Base-by-base conservation (phyloP, 2,888 invertebrate species). In the Malthinus flaveolus region DNA sequence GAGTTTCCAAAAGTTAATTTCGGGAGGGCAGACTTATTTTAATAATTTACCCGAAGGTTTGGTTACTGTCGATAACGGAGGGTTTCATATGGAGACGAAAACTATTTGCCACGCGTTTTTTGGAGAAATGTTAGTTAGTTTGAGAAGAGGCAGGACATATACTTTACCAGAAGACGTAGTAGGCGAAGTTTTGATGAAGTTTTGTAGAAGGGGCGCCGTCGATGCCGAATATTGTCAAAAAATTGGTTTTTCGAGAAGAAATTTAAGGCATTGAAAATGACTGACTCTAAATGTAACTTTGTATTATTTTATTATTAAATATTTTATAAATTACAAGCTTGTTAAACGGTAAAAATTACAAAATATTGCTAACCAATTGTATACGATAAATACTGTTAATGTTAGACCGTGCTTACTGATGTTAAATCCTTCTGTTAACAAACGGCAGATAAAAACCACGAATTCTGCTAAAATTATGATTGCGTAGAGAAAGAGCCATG, bases 101-200 rank as follows among this genome's bases (percentile, higher is more conserved):
- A 76, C 75, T 3, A 73, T 75, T 0, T 80, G 80, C 49, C 79
- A 80, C 65, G 78, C 77, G 4, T 79, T 78, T 64, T 76, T 80
- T 56, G 78, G 77, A 0, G 76, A 79, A 62, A 63, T 79, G 7
- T 61, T 79, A 59, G 63, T 68, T 46, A 69, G 73, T 12, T 60
- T 77, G 44, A 69, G 66, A 39, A 65, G 66, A 32, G 65, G 71
- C 2, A 53, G 49, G 9, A 50, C 62, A 32, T 64, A 66, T 5
- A 71, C 69, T 5, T 65, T 66, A 31, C 33, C 70, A 10, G 63
- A 65, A 7, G 55, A 71, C 13, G 66, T 79, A 7, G 66, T 70
- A 35, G 66, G 64, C 32, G 63, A 68, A 35, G 68, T 73, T 0
- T 63, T 77, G 47, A 71, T 66, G 51, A 58, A 67, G n/a, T 78